Percentiles rank a stretch among this genome's conserved stretches.
Evolutionary conservation across 1,140 invertebrate species (phyloP).

Genomic region (Linepithema humile): DNA sequence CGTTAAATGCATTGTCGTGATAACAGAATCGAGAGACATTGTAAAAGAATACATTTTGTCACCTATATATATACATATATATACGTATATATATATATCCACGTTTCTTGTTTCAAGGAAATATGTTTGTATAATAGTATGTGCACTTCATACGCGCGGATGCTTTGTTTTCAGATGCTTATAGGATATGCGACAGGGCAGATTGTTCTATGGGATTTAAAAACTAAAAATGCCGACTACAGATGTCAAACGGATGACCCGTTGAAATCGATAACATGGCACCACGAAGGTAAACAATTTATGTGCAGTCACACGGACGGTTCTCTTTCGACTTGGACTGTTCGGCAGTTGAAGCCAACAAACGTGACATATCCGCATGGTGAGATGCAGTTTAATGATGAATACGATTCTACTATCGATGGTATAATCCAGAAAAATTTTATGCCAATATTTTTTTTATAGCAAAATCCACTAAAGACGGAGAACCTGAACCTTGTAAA

Average conservation of each 20-base stretch:
- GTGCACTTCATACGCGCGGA: not conserved
- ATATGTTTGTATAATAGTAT: not conserved
- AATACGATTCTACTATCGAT: not conserved
- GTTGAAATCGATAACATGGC: slow-evolving; percentile 96
- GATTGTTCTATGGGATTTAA: slow-evolving; percentile 98
- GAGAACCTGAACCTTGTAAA: slow-evolving; percentile 94
- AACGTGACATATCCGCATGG: slow-evolving; percentile 96
- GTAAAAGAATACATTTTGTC: slow-evolving; percentile 35
- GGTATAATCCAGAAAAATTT: not conserved
- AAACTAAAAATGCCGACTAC: slow-evolving; percentile 91
- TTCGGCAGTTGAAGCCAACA: slow-evolving; percentile 91
- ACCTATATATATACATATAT: slow-evolving; percentile 1
- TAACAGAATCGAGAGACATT: slow-evolving; percentile 46
- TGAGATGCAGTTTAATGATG: slow-evolving; percentile 82
- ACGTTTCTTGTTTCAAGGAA: slow-evolving; percentile 42
- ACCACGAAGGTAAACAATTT: slow-evolving; percentile 99
- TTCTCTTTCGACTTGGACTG: slow-evolving; percentile 96
- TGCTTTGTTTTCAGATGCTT: slow-evolving; percentile 89
- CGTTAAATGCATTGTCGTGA: slow-evolving; percentile 58
- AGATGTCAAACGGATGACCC: slow-evolving; percentile 92
- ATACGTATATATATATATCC: not conserved
- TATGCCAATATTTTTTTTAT: slow-evolving; percentile 64
- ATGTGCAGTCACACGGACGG: slow-evolving; percentile 98
- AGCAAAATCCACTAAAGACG: slow-evolving; percentile 95
- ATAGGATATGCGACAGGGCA: slow-evolving; percentile 98